Conservation (phyloP, 2,888 invertebrate genomes). For the Magallana nippona region DNA sequence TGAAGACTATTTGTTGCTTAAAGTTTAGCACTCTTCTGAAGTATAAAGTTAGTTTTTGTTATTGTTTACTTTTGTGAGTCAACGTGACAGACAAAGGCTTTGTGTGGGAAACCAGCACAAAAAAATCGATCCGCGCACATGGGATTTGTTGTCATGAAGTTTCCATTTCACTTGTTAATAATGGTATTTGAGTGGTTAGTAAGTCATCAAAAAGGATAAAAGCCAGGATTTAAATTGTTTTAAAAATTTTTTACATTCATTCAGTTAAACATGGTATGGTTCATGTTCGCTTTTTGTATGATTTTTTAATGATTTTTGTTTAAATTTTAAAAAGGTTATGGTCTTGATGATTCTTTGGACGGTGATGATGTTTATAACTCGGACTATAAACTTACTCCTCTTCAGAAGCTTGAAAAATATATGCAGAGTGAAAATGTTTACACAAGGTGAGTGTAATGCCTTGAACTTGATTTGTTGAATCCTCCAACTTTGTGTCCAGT, state of each 20-base stretch:
- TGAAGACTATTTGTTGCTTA: not conserved
- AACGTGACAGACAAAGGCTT: conserved; percentile 55
- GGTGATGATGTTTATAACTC: conserved; percentile 68
- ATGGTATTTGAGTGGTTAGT: not conserved
- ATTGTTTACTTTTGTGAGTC: conserved; percentile 19
- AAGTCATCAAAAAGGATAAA: not conserved
- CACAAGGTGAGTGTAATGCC: conserved; percentile 73
- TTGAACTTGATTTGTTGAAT: not conserved
- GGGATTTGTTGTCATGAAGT: conserved; percentile 38
- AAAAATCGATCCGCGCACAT: conserved; percentile 43
- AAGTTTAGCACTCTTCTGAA: not conserved
- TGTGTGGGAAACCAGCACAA: conserved; percentile 42
- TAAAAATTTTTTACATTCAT: too few species aligned
- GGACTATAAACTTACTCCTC: conserved; percentile 77
- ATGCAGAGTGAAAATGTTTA: conserved; percentile 79
- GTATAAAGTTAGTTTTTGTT: not conserved
- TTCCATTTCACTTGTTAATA: not conserved
- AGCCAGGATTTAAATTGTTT: not conserved
- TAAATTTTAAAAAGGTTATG: conserved; percentile 17
- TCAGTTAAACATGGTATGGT: too few species aligned
- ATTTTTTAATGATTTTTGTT: not conserved
- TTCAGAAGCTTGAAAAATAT: conserved; percentile 79
- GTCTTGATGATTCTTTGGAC: conserved; percentile 70
- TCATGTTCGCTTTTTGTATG: too few species aligned
- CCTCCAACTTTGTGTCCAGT: not conserved